phyloP scores from a whole-genome alignment of 1,140 invertebrate genomes.

The Calycopis cecrops region DNA sequence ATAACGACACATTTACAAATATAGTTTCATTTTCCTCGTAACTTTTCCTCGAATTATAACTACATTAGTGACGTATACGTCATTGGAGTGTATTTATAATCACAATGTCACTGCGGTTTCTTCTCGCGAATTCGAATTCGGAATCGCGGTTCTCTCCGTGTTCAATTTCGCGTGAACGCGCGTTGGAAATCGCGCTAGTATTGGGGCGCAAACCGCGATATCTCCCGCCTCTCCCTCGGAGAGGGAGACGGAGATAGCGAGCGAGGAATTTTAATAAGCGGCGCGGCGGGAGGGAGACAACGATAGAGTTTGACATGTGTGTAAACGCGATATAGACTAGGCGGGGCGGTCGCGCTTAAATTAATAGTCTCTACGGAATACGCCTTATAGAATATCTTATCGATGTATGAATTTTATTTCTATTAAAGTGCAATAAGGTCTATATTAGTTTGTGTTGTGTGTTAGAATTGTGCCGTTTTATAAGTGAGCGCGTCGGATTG shows the following conservation, averaged over 20 bases:
- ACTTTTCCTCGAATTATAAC: no score
- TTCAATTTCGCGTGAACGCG: conserved; percentile 65
- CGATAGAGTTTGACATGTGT: conserved; percentile 62
- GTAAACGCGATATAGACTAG: conserved; percentile 63
- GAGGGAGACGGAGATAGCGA: conserved; percentile 63
- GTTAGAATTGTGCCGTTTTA: conserved; percentile 40
- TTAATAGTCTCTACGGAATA: conserved; percentile 61
- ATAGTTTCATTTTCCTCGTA: no score
- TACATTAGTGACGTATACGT: no score
- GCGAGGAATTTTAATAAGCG: conserved; percentile 72
- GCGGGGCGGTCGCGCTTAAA: conserved; percentile 71
- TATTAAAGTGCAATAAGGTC: conserved; percentile 27
- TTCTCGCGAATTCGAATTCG: conserved; percentile 14
- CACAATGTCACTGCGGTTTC: no score
- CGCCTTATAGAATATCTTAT: conserved; percentile 46
- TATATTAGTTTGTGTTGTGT: conserved; percentile 15
- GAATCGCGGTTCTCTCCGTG: conserved; percentile 36
- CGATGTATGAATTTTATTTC: conserved; percentile 18
- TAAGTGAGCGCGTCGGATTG: conserved; percentile 46
- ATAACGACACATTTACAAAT: no score
- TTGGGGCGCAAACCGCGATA: conserved; percentile 53
- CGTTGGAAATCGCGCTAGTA: conserved; percentile 62
- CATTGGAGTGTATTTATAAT: no score
- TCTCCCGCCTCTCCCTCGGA: conserved; percentile 42
- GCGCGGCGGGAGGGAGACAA: conserved; percentile 60